phyloP scores from a whole-genome alignment of 2,113 vertebrate species.

The Melospiza melodia region DNA sequence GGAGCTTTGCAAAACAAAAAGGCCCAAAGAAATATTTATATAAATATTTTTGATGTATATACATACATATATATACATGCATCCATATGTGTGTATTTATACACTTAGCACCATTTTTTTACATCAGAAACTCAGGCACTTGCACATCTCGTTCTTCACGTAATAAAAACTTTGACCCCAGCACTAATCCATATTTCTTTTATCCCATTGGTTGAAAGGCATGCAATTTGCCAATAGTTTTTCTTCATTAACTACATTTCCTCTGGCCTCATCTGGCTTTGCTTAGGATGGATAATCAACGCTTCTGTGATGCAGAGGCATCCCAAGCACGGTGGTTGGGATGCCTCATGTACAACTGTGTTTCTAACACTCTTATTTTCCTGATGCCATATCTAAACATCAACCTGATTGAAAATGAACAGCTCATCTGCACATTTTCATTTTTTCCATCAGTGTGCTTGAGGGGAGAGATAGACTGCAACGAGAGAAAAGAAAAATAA shows the following conservation, averaged over 20 bases:
- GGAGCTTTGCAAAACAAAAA: neutral
- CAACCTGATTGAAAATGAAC: slow-evolving; percentile 10
- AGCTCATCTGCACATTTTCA: neutral
- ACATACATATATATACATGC: no score
- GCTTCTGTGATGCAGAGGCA: slow-evolving; percentile 52
- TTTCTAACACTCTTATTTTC: slow-evolving; percentile 35
- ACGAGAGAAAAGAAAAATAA: neutral
- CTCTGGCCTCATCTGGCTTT: slow-evolving; percentile 44
- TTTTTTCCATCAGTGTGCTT: neutral
- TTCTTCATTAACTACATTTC: slow-evolving; percentile 32
- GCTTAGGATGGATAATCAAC: slow-evolving; percentile 31
- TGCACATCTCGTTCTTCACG: neutral
- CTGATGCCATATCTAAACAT: slow-evolving; percentile 31
- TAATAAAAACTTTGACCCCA: slow-evolving; percentile 41
- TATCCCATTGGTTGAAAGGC: slow-evolving; percentile 57
- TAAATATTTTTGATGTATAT: neutral
- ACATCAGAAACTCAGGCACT: slow-evolving; percentile 1
- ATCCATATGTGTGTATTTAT: neutral
- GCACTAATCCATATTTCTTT: slow-evolving; percentile 70
- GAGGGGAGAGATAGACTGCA: neutral
- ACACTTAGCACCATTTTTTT: neutral
- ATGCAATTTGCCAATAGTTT: slow-evolving; percentile 57
- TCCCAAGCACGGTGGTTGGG: slow-evolving; percentile 1
- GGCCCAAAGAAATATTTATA: neutral
- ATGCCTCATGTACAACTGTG: slow-evolving; percentile 6